Conservation (phyloP, 2,888 invertebrate genomes). For the Rosalia funebris region DNA sequence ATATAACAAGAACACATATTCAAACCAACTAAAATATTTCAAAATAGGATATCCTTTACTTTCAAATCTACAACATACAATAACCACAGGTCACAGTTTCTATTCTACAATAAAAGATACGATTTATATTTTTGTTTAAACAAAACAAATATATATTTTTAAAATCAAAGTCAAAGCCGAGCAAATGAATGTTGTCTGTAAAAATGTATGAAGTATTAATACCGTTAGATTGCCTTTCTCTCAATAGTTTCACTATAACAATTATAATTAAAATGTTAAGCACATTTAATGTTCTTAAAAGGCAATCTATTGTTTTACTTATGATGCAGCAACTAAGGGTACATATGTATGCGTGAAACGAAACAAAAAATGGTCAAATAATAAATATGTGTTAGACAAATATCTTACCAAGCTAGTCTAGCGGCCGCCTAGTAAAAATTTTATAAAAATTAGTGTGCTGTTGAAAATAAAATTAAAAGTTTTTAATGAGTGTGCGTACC, state of each 20-base stretch:
- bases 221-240: no score
- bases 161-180: not conserved
- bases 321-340: conserved; percentile 18
- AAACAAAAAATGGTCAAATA: conserved; percentile 28
- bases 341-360: conserved; percentile 12
- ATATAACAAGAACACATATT: not conserved
- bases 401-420: conserved; percentile 66
- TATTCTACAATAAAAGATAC: conserved; percentile 12
- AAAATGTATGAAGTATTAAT: no score
- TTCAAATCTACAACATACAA: conserved; percentile 7
- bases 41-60: conserved; percentile 6
- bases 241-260: no score
- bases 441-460: conserved; percentile 58
- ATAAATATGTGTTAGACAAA: conserved; percentile 51
- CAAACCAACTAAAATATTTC: not conserved
- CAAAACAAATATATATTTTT: not conserved
- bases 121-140: not conserved
- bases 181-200: no score
- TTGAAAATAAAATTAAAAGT: conserved; percentile 30
- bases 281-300: no score
- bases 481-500: conserved; percentile 22
- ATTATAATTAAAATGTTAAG: no score
- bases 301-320: conserved; percentile 11
- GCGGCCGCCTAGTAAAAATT: conserved; percentile 64
- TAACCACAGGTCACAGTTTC: not conserved